Conservation (phyloP, 2,888 invertebrate species). For the Drosophila cyrtoloma region DNA sequence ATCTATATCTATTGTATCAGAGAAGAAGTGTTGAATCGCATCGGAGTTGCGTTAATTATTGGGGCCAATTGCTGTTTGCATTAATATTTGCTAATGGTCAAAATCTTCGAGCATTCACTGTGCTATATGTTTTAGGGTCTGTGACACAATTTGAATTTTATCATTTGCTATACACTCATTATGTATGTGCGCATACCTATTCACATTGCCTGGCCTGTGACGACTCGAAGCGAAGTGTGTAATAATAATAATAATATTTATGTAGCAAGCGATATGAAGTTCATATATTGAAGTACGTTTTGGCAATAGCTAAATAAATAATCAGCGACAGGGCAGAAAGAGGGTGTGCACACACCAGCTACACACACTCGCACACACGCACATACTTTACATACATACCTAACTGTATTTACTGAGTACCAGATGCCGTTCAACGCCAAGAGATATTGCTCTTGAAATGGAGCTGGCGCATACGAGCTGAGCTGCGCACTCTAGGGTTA, state of each 20-base stretch:
- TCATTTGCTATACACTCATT: conserved; percentile 39
- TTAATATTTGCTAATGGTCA: conserved; percentile 70
- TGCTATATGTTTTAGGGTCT: conserved; percentile 37
- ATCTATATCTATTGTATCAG: background rate
- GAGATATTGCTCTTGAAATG: conserved; percentile 20
- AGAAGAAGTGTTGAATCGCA: conserved; percentile 26
- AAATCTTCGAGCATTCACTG: conserved; percentile 17
- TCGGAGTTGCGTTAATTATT: conserved; percentile 10
- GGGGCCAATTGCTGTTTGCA: conserved; percentile 14
- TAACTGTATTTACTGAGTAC: conserved; percentile 6
- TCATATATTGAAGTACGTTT: conserved; percentile 57
- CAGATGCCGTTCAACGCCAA: conserved; percentile 44
- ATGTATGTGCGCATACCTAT: conserved; percentile 26
- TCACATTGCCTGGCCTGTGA: conserved; percentile 15
- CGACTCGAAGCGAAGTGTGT: conserved; percentile 28
- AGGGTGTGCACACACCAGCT: conserved; percentile 16
- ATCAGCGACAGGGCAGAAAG: conserved; percentile 50
- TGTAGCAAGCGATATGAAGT: conserved; percentile 72
- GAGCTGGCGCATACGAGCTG: conserved; percentile 47
- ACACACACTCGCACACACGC: conserved; percentile 16
- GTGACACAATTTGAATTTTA: conserved; percentile 60
- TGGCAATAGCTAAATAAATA: conserved; percentile 72
- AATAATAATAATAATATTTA: conserved; percentile 77
- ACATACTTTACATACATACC: conserved; percentile 3
- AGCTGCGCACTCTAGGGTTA: background rate